Evolutionary conservation across 2,888 invertebrate genomes (phyloP).

Genomic region (Diogma glabrata): DNA sequence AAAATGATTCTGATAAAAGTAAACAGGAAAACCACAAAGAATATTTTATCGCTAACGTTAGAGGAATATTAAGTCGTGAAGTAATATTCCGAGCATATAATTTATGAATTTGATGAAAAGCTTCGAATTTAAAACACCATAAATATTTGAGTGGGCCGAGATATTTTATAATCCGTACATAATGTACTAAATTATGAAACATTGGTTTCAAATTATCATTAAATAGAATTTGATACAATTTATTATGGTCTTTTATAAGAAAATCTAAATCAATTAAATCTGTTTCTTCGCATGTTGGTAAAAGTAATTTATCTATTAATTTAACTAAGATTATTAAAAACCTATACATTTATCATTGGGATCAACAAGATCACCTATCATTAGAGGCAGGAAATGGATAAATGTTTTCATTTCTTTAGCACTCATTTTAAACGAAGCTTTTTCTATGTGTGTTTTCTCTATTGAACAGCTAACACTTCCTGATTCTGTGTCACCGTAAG

Average conservation of each 20-base stretch:
- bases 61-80: slow-evolving; percentile 16
- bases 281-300: slow-evolving; percentile 13
- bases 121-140: slow-evolving; percentile 12
- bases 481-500: background rate
- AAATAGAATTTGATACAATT: background rate
- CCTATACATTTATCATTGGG: slow-evolving; percentile 8
- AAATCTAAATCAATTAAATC: slow-evolving; percentile 11
- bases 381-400: slow-evolving; percentile 13
- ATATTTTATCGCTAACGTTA: slow-evolving; percentile 16
- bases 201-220: slow-evolving; percentile 15
- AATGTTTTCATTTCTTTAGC: slow-evolving; percentile 15
- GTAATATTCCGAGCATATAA: slow-evolving; percentile 16
- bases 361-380: slow-evolving; percentile 15
- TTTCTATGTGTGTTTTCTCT: slow-evolving; percentile 15
- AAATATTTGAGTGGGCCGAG: background rate
- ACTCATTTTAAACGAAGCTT: slow-evolving; percentile 14
- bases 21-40: slow-evolving; percentile 10
- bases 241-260: slow-evolving; percentile 14
- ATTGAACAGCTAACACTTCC: slow-evolving; percentile 10
- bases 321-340: background rate
- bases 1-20: too few species aligned
- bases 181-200: slow-evolving; percentile 16
- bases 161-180: background rate
- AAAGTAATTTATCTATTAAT: too few species aligned
- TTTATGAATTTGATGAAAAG: slow-evolving; percentile 16